Evolutionary conservation across 2,113 vertebrate genomes (phyloP).

Genomic region (Platichthys flesus): DNA sequence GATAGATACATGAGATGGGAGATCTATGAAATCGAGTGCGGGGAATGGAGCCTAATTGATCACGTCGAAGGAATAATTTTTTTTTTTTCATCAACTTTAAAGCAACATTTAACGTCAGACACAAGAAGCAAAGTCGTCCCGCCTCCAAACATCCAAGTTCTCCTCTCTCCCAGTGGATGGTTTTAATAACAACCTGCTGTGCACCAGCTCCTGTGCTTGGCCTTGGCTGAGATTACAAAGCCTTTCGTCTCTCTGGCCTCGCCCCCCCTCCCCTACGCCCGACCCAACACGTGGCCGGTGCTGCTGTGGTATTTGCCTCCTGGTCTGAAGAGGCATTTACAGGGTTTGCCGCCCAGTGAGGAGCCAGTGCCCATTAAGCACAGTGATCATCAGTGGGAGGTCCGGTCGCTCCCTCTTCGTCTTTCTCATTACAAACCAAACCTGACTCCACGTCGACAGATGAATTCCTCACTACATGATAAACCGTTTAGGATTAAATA

Average conservation of each 20-base stretch:
- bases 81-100: constrained; percentile 6
- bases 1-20: constrained; percentile 29
- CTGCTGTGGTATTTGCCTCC: constrained; percentile 63
- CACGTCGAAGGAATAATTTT: constrained; percentile 9
- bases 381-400: constrained; percentile 65
- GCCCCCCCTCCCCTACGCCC: constrained; percentile 4
- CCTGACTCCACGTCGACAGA: constrained; percentile 3
- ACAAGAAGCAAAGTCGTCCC: constrained; percentile 20
- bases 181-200: constrained; percentile 43
- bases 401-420: constrained; percentile 25
- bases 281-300: constrained; percentile 53
- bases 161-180: constrained; percentile 2
- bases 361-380: constrained; percentile 58
- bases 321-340: constrained; percentile 58
- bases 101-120: constrained; percentile 25
- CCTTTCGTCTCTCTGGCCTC: constrained; percentile 13
- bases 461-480: background rate
- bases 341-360: constrained; percentile 67
- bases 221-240: constrained; percentile 43
- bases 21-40: constrained; percentile 27
- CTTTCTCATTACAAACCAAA: constrained; percentile 12
- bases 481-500: background rate
- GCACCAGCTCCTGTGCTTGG: constrained; percentile 16
- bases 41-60: constrained; percentile 9
- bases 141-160: constrained; percentile 3